Conservation (phyloP, 2,797 vertebrate genomes). For the Microctenopoma stevenorrisi region DNA sequence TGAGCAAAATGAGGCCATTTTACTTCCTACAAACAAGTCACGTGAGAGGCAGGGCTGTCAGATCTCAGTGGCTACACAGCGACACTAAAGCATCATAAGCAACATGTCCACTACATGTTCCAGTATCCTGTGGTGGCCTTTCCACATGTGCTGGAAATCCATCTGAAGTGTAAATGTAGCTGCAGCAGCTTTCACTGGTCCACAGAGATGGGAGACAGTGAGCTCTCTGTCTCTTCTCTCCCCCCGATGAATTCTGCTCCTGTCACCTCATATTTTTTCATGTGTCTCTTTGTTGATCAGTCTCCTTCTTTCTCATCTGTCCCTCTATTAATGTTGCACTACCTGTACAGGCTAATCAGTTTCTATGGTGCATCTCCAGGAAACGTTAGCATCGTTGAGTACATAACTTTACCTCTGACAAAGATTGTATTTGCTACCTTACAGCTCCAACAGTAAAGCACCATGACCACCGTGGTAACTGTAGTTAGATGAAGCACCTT, state of each 20-base stretch:
- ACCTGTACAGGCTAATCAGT: background rate
- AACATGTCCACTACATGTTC: too few relatives aligned
- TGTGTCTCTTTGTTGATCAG: constrained; percentile 3
- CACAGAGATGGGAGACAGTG: background rate
- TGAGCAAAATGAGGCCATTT: too few relatives aligned
- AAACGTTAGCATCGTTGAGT: background rate
- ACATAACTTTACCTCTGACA: too few relatives aligned
- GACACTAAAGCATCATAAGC: too few relatives aligned
- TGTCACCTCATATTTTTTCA: constrained; percentile 7
- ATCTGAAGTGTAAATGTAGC: background rate
- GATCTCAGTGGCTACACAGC: too few relatives aligned
- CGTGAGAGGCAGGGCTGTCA: too few relatives aligned
- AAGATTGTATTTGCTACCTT: background rate
- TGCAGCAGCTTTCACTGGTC: background rate
- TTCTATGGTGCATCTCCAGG: background rate
- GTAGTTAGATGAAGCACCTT: background rate
- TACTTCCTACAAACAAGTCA: too few relatives aligned
- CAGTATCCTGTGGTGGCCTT: too few relatives aligned
- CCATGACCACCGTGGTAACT: background rate
- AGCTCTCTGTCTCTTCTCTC: constrained; percentile 2
- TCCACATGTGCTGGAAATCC: too few relatives aligned
- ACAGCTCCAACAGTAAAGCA: background rate
- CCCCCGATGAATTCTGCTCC: constrained; percentile 4
- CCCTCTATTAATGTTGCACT: background rate
- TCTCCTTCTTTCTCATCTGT: background rate